Percentiles rank a stretch among this genome's conserved stretches.
phyloP scores from a whole-genome alignment of 2,888 invertebrate species.

The Eupeodes latifasciatus region DNA sequence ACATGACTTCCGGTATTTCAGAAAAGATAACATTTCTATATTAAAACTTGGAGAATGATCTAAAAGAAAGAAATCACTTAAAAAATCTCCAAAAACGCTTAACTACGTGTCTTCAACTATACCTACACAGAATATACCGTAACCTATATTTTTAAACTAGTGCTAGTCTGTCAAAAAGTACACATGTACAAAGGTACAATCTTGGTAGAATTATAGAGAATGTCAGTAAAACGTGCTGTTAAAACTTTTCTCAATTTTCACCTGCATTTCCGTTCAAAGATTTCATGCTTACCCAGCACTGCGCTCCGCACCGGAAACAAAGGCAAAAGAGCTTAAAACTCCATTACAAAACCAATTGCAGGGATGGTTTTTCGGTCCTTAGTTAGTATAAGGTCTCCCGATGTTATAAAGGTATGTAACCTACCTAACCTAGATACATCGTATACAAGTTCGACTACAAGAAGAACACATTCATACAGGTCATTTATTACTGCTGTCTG shows the following conservation, averaged over 20 bases:
- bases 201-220: background rate
- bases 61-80: slow-evolving; percentile 22
- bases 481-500: slow-evolving; percentile 57
- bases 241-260: slow-evolving; percentile 53
- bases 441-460: background rate
- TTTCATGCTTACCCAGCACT: slow-evolving; percentile 21
- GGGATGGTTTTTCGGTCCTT: slow-evolving; percentile 33
- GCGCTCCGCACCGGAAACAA: background rate
- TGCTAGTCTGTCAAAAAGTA: background rate
- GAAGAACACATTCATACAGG: slow-evolving; percentile 44
- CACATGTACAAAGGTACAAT: background rate
- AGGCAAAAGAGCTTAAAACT: slow-evolving; percentile 47
- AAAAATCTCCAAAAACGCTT: slow-evolving; percentile 21
- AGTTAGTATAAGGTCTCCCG: background rate
- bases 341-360: slow-evolving; percentile 58
- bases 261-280: slow-evolving; percentile 31
- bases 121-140: too few relatives aligned
- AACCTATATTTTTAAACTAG: background rate
- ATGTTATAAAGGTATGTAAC: background rate
- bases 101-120: slow-evolving; percentile 38
- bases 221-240: slow-evolving; percentile 27
- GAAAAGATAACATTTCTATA: background rate
- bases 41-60: background rate
- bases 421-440: background rate
- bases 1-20: background rate